These are phyloP conservation scores for Drosophila histrio DNA, from an alignment of 2,888 invertebrate species.

Conservation along the genomic window DNA sequence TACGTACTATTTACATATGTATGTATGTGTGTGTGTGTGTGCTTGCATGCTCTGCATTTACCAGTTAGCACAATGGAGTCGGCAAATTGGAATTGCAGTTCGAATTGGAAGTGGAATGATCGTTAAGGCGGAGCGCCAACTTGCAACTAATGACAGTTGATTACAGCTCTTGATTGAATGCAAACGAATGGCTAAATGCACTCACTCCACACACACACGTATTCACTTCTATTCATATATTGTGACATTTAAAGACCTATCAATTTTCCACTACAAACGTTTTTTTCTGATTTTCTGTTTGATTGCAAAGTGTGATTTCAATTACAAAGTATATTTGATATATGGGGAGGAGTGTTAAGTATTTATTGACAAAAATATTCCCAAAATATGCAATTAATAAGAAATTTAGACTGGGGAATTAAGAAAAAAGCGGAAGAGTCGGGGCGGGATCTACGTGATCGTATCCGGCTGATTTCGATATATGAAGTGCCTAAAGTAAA, in stretches of 20 bases:
- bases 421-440: too few relatives aligned
- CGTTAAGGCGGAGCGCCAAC: slow-evolving; percentile 50
- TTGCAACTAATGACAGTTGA: slow-evolving; percentile 45
- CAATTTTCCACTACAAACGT: slow-evolving; percentile 10
- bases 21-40: neutral
- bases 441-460: too few relatives aligned
- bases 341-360: too few relatives aligned
- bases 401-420: too few relatives aligned
- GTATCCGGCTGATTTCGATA: too few relatives aligned
- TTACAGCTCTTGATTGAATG: slow-evolving; percentile 25
- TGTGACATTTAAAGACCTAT: slow-evolving; percentile 9
- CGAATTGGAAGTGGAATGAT: slow-evolving; percentile 2
- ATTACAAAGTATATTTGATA: too few relatives aligned
- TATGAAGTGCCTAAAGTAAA: too few relatives aligned
- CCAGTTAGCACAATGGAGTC: slow-evolving; percentile 15
- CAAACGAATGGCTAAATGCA: slow-evolving; percentile 1
- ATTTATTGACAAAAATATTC: too few relatives aligned
- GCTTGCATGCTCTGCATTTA: neutral
- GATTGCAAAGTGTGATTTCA: neutral
- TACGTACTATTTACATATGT: neutral
- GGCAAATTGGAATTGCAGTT: slow-evolving; percentile 14
- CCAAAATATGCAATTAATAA: too few relatives aligned
- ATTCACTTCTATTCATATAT: slow-evolving; percentile 11
- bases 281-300: neutral
- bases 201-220: neutral